These are phyloP conservation scores for Hirtodrosophila confusa DNA, from an alignment of 2,888 invertebrate genomes.

Conservation along the genomic window DNA sequence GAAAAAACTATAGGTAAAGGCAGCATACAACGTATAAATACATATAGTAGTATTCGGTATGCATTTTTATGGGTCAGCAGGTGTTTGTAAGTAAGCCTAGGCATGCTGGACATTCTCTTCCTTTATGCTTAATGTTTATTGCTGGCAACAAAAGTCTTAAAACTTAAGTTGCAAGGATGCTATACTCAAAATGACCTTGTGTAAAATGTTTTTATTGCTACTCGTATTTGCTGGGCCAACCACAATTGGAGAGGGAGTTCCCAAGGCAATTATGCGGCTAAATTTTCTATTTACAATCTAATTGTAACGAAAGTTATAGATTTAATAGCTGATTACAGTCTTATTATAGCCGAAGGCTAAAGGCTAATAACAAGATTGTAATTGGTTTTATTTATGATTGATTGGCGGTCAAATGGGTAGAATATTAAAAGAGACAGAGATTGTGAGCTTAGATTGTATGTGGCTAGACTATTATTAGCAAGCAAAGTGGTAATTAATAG, in stretches of 20 bases:
- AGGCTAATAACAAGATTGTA: background rate
- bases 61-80: slow-evolving; percentile 51
- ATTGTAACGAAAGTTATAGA: slow-evolving; percentile 25
- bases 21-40: background rate
- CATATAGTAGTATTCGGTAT: slow-evolving; percentile 5
- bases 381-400: background rate
- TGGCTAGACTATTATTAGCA: too few relatives aligned
- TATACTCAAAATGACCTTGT: slow-evolving; percentile 19
- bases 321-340: slow-evolving; percentile 9
- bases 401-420: too few relatives aligned
- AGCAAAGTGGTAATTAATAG: too few relatives aligned
- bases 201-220: slow-evolving; percentile 27
- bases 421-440: too few relatives aligned
- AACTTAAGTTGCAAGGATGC: slow-evolving; percentile 29
- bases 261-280: background rate
- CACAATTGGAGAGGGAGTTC: slow-evolving; percentile 4
- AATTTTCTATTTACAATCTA: slow-evolving; percentile 5
- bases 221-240: background rate
- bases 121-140: slow-evolving; percentile 52
- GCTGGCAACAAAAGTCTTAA: slow-evolving; percentile 33
- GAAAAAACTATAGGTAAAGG: slow-evolving; percentile 7
- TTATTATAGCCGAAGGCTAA: background rate
- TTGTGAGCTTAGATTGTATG: too few relatives aligned
- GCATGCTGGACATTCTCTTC: slow-evolving; percentile 24
- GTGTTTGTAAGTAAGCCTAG: slow-evolving; percentile 29